Evolutionary conservation across 2,888 invertebrate species (phyloP), one percentile per base, ranked within the genome.

Genomic region (Hypselothyrea guttata): DNA sequence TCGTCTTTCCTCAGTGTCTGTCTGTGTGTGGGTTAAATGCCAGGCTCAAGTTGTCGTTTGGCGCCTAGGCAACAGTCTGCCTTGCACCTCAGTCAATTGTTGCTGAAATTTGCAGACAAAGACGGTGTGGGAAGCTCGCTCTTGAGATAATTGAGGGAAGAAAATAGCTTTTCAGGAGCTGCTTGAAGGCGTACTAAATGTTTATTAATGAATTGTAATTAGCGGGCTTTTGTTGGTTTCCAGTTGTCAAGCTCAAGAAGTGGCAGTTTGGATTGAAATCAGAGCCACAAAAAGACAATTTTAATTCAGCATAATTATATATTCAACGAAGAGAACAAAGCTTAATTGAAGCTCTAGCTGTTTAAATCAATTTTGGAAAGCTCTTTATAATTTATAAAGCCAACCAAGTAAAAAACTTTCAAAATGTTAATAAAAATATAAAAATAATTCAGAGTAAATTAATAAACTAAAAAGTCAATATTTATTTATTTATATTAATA

Each of bases 161-260:
- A 5, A 22, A 22, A 22, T 22, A 22, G 22, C 22, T 54, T 16
- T 41, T 12, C 38, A 38, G 18, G n/a, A n/a, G n/a, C n/a, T n/a
- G 4, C n/a, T 33, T 7, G 27, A 7, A 33, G 11, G 30, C n/a
- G 44, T 5, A 7, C 18, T 55, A 56, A 57, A 47, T 42, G 35
- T 22, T 61, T 54, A 47, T 59, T 75, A 78, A 68, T 75, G 53
- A 55, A 48, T 58, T 49, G 35, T 71, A 75, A 76, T 83, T 78
- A 52, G 44, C 42, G 15, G 18, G 33, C 5, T 7, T 2, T 22
- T 5, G 22, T 18, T 5, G 38, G 38, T 2, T 13, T 35, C 38
- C 31, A 11, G 46, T 22, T 37, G 9, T 13, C 4, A 9, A 31
- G 48, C 53, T 41, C 16, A 37, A 8, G 11, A 16, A 31, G 28